Conservation (phyloP, 2,797 vertebrate genomes). For the Valencia hispanica region DNA sequence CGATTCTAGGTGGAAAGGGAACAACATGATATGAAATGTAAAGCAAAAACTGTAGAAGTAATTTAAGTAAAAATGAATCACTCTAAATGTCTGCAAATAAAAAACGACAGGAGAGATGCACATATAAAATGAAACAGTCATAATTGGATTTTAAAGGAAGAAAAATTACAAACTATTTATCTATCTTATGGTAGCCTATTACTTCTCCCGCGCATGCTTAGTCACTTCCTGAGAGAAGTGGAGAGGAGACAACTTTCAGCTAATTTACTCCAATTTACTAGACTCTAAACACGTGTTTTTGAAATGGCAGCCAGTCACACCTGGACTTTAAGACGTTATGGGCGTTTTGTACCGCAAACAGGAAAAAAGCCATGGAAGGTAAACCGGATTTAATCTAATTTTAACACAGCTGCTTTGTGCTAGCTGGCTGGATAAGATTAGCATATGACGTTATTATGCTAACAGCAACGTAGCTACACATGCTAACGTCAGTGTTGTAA, state of each 20-base stretch:
- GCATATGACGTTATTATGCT: background rate
- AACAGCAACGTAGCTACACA: background rate
- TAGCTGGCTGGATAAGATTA: background rate
- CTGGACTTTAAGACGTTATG: constrained; percentile 88
- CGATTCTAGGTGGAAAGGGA: no score
- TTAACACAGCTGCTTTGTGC: background rate
- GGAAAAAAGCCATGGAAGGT: constrained; percentile 62
- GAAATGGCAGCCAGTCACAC: constrained; percentile 38
- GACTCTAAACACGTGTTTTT: rapidly evolving
- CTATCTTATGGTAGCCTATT: background rate
- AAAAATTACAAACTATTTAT: background rate
- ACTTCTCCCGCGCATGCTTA: background rate
- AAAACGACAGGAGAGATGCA: background rate
- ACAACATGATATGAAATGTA: no score
- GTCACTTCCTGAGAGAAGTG: background rate
- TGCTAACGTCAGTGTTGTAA: no score
- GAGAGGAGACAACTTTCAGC: background rate
- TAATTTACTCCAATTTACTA: background rate
- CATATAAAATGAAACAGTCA: background rate
- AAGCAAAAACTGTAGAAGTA: no score
- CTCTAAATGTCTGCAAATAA: no score
- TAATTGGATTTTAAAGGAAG: background rate
- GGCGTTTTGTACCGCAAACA: constrained; percentile 73
- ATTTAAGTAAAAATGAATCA: no score
- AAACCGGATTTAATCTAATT: background rate